Base-by-base conservation (phyloP, 1,140 invertebrate species). In the Steinernema feltiae region DNA sequence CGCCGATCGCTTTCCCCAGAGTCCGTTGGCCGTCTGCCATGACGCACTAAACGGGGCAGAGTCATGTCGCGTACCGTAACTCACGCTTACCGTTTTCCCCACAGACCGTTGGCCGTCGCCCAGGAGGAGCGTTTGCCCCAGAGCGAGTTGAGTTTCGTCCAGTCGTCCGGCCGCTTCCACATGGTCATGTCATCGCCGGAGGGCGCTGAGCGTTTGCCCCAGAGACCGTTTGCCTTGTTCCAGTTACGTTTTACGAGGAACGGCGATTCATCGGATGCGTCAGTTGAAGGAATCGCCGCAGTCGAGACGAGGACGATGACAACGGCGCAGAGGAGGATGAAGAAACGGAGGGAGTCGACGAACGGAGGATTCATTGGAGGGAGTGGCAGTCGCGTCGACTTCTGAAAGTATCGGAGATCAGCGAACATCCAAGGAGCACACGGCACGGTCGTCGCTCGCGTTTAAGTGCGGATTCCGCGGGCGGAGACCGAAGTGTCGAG, bases 61-160 rank as follows among this genome's bases (percentile, higher is more conserved):
- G 2, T 72, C 17, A n/a, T 29, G 27, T 72, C 27, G 15, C n/a
- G 71, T 32, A n/a, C 3, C 2, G 35, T 21, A 1, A 46, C n/a
- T 21, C 1, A 63, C 0, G 32, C 70, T 35, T 18, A 72, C 41
- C 1, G 71, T 27, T 31, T 72, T 46, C 71, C 73, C 30, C 53
- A 63, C 7, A 63, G 53, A 17, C 53, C 53, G 53, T 63, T 63
- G 15, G 53, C 53, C 53, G 53, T 63, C 3, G 53, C 7, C 53
- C 53, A 63, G 53, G 53, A 63, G 53, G 53, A 63, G 53, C 53
- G 53, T 69, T 74, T 74, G n/a, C 73, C 73, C 73, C 73, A 74
- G 46, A 74, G 73, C 24, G 73, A 74, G 30, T 74, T 74, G 3
- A 74, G 46, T 30, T 74, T 74, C 21, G 73, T 74, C 73, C 73